Conservation (phyloP, 2,113 vertebrate species). For the Sander vitreus region DNA sequence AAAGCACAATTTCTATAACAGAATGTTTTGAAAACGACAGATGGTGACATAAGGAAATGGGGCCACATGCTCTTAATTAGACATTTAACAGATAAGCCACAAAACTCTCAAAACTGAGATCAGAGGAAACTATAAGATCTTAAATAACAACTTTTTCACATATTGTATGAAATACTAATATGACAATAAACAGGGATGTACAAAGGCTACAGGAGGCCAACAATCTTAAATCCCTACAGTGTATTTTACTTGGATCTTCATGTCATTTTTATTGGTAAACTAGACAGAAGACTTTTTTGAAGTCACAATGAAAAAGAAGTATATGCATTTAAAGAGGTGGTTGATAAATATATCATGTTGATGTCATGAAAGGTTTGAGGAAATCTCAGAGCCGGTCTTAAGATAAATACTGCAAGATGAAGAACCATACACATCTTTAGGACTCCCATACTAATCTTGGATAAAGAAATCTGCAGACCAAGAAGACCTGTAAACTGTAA, state of each 20-base stretch:
- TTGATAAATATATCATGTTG: too few species aligned
- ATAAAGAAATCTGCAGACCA: not conserved
- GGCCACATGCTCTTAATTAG: not conserved
- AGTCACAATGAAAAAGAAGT: not conserved
- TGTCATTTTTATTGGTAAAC: not conserved
- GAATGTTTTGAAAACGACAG: too few species aligned
- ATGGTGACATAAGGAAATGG: too few species aligned
- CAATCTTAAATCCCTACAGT: not conserved
- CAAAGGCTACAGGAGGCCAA: not conserved
- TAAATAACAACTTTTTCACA: not conserved
- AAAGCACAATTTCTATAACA: too few species aligned
- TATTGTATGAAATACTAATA: not conserved
- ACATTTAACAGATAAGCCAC: too few species aligned
- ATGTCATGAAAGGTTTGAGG: too few species aligned
- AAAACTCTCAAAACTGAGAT: not conserved
- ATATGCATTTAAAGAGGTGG: not conserved
- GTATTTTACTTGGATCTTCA: not conserved
- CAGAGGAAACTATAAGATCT: too few species aligned
- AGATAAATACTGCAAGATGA: too few species aligned
- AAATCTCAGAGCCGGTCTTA: too few species aligned
- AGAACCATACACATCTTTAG: not conserved
- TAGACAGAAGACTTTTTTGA: not conserved
- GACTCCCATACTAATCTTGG: not conserved
- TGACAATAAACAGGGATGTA: not conserved
- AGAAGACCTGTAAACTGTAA: too few species aligned